Evolutionary conservation across 2,797 vertebrate genomes (phyloP).

Genomic region (Sebastes oblongus): DNA sequence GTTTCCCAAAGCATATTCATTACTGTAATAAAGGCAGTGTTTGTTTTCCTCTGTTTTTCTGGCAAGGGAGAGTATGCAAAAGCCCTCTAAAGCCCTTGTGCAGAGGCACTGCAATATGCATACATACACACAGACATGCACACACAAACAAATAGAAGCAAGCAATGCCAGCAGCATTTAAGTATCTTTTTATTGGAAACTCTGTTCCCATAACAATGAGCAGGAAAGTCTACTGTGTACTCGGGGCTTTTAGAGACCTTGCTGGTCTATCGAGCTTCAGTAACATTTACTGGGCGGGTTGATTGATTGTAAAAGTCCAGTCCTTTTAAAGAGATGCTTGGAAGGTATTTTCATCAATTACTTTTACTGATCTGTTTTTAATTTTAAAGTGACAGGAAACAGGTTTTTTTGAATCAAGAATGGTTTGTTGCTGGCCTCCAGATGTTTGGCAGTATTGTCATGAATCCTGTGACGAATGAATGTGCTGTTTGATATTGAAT

Average conservation of each 20-base stretch:
- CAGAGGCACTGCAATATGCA: conserved; percentile 31
- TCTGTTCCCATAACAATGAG: conserved; percentile 57
- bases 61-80: conserved; percentile 37
- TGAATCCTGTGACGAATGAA: conserved; percentile 21
- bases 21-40: conserved; percentile 71
- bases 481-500: conserved; percentile 28
- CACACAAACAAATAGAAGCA: conserved; percentile 27
- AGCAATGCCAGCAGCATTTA: conserved; percentile 38
- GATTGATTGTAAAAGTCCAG: conserved; percentile 22
- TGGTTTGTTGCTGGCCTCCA: conserved; percentile 20
- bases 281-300: conserved; percentile 20
- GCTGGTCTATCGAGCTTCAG: not conserved
- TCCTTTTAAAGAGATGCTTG: conserved; percentile 13
- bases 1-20: conserved; percentile 71
- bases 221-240: conserved; percentile 14
- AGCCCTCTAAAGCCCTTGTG: conserved; percentile 43
- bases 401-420: conserved; percentile 11
- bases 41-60: conserved; percentile 69
- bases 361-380: conserved; percentile 27
- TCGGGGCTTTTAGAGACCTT: conserved; percentile 29
- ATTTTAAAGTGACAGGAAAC: conserved; percentile 21
- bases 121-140: conserved; percentile 9
- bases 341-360: not conserved
- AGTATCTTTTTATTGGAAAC: conserved; percentile 54
- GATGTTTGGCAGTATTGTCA: conserved; percentile 54